Percentiles rank a stretch among this genome's conserved stretches.
Evolutionary conservation across 2,113 vertebrate species (phyloP).

Genomic region (Nycticorax nycticorax): DNA sequence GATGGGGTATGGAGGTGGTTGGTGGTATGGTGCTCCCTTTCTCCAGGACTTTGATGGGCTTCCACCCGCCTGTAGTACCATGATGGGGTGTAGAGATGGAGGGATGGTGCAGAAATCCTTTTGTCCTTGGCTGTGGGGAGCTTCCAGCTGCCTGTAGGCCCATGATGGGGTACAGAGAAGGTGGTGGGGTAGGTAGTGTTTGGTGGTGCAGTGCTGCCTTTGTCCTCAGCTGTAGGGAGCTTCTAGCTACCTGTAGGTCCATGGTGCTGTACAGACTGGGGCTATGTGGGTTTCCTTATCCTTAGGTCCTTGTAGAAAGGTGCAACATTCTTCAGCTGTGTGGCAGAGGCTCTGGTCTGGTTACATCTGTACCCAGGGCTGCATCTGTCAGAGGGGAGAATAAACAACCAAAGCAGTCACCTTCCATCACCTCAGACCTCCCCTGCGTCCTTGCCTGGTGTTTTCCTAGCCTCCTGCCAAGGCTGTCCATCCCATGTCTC

Average conservation of each 20-base stretch:
- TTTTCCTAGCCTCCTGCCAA: neutral
- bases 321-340: accelerated
- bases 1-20: no score
- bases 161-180: neutral
- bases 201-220: neutral
- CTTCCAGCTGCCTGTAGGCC: no score
- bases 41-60: no score
- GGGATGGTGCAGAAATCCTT: no score
- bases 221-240: neutral
- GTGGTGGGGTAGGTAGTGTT: neutral
- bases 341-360: neutral
- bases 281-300: neutral
- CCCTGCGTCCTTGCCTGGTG: neutral
- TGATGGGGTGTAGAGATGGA: neutral
- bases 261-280: no score
- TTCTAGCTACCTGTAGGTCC: neutral
- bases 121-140: no score
- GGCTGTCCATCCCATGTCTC: neutral
- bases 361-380: neutral
- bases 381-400: neutral
- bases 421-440: neutral
- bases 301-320: neutral
- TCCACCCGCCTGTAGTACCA: no score
- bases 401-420: neutral
- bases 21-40: no score